These are phyloP conservation scores for Benthosema pterotum DNA, from an alignment of 2,797 vertebrate genomes.

Conservation along the genomic window DNA sequence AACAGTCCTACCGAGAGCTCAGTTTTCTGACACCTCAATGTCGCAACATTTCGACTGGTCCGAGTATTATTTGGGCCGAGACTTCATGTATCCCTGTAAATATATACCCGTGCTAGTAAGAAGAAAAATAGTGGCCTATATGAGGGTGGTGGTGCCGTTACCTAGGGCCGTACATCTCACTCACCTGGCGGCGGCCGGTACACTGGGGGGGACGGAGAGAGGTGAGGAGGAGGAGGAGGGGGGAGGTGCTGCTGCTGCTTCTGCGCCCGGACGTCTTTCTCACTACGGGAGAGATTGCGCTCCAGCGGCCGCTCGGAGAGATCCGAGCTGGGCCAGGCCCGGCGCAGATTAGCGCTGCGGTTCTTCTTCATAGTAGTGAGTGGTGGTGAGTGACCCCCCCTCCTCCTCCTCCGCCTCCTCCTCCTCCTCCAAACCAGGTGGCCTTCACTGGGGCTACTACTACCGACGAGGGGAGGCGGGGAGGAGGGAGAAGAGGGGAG, in stretches of 20 bases:
- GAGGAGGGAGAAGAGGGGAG: constrained; percentile 25
- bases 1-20: too few species aligned
- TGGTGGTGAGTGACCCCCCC: too few species aligned
- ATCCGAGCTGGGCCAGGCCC: constrained; percentile 97
- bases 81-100: too few species aligned
- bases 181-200: constrained; percentile 74
- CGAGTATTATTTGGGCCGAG: too few species aligned
- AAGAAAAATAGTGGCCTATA: too few species aligned
- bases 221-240: constrained; percentile 77
- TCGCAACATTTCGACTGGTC: too few species aligned
- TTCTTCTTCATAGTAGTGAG: constrained; percentile 92
- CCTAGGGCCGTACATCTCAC: constrained; percentile 46
- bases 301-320: constrained; percentile 87
- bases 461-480: constrained; percentile 27
- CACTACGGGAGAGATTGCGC: constrained; percentile 90
- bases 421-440: constrained; percentile 46
- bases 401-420: too few species aligned
- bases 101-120: too few species aligned
- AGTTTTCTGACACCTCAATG: too few species aligned
- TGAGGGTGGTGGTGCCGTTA: too few species aligned
- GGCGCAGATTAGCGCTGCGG: constrained; percentile 91
- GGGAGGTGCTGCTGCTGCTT: constrained; percentile 83
- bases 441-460: constrained; percentile 59
- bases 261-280: constrained; percentile 96
- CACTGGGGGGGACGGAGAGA: constrained; percentile 76